Evolutionary conservation across 2,113 vertebrate species (phyloP).

Genomic region (Maccullochella peelii): DNA sequence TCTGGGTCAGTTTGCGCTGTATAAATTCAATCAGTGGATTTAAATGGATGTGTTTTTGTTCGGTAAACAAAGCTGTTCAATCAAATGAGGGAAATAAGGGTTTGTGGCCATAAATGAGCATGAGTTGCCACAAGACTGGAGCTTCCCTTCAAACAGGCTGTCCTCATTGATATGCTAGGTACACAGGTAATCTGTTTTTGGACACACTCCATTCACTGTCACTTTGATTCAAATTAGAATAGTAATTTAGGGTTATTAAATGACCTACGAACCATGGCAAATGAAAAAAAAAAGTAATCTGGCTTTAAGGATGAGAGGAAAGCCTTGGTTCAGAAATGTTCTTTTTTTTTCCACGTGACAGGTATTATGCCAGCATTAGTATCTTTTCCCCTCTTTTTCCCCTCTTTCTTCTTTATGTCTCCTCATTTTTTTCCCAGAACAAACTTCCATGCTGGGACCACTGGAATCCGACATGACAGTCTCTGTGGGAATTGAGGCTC

Average conservation of each 20-base stretch:
- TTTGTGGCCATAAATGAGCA: neutral
- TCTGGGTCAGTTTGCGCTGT: neutral
- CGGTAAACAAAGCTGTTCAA: constrained; percentile 32
- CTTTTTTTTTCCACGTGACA: constrained; percentile 14
- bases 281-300: constrained; percentile 53
- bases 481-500: constrained; percentile 61
- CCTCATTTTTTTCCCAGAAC: constrained; percentile 21
- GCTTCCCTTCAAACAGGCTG: constrained; percentile 17
- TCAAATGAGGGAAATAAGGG: constrained; percentile 11
- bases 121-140: constrained; percentile 4
- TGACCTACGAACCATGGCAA: constrained; percentile 63
- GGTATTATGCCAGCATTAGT: constrained; percentile 40
- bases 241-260: constrained; percentile 74
- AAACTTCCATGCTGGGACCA: constrained; percentile 28
- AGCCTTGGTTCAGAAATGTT: neutral
- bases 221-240: constrained; percentile 71
- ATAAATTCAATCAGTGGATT: neutral
- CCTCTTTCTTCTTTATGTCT: constrained; percentile 36
- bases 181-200: constrained; percentile 58
- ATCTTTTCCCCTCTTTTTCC: constrained; percentile 3
- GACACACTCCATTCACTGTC: constrained; percentile 68
- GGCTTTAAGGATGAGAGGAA: constrained; percentile 32
- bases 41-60: constrained; percentile 14
- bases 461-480: constrained; percentile 51
- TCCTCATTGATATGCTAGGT: constrained; percentile 71